phyloP scores from a whole-genome alignment of 2,888 invertebrate species.

The Folsomia candida region DNA sequence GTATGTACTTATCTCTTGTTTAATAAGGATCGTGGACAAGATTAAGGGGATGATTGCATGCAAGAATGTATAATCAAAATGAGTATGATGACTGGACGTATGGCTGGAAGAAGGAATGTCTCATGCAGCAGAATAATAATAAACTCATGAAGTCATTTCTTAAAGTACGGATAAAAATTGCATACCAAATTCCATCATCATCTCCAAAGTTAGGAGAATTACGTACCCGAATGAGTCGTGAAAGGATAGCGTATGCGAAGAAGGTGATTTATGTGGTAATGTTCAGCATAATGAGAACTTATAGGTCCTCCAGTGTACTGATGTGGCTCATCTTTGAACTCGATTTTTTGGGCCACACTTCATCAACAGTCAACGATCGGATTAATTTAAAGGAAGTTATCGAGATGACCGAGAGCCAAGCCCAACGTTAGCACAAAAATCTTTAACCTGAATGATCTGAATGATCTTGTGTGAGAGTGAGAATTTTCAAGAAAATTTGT shows the following conservation, averaged over 20 bases:
- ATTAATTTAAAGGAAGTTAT: no score
- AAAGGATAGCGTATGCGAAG: background rate
- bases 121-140: background rate
- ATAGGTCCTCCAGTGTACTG: no score
- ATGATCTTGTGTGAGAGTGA: no score
- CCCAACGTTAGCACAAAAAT: no score
- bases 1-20: background rate
- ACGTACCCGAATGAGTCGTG: background rate
- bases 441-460: no score
- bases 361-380: no score
- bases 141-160: background rate
- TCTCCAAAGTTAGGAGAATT: background rate
- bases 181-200: background rate
- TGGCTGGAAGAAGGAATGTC: background rate
- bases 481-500: no score
- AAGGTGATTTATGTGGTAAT: background rate
- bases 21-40: background rate
- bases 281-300: no score
- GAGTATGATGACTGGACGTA: background rate
- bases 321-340: no score
- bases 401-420: no score
- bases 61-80: background rate
- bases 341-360: no score
- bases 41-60: background rate
- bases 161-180: background rate